Percentiles rank a stretch among this genome's conserved stretches.
These are phyloP conservation scores for Tetraneura akinire DNA, from an alignment of 1,140 invertebrate genomes.

Conservation along the genomic window DNA sequence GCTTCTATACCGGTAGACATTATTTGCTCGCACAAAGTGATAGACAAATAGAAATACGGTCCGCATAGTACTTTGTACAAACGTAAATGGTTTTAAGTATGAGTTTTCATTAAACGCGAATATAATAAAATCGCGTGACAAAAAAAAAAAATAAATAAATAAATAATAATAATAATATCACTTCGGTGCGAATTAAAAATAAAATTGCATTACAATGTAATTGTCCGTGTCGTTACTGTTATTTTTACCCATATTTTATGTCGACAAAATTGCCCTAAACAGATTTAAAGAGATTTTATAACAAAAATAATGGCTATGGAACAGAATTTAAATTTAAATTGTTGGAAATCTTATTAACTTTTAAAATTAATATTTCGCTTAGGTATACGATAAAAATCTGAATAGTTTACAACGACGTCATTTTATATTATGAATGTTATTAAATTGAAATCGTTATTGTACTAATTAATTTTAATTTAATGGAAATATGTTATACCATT, in stretches of 20 bases:
- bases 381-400: background rate
- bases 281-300: slow-evolving; percentile 18
- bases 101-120: slow-evolving; percentile 13
- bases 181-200: slow-evolving; percentile 14
- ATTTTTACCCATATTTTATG: background rate
- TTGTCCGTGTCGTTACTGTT: background rate
- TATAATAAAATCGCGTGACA: slow-evolving; percentile 34
- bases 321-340: background rate
- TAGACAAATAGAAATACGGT: slow-evolving; percentile 3
- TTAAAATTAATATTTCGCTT: background rate
- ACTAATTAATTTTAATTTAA: too few species aligned
- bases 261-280: background rate
- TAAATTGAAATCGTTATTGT: too few species aligned
- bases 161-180: too few species aligned
- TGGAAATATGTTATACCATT: too few species aligned
- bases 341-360: background rate
- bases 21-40: background rate
- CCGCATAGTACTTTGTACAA: too few species aligned
- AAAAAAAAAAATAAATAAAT: background rate
- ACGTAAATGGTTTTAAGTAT: too few species aligned
- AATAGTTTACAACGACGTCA: too few species aligned
- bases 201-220: slow-evolving; percentile 22
- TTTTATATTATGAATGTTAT: too few species aligned
- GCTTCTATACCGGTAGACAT: background rate
- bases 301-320: background rate